phyloP scores from a whole-genome alignment of 2,888 invertebrate genomes.

The Drosophila colorata region DNA sequence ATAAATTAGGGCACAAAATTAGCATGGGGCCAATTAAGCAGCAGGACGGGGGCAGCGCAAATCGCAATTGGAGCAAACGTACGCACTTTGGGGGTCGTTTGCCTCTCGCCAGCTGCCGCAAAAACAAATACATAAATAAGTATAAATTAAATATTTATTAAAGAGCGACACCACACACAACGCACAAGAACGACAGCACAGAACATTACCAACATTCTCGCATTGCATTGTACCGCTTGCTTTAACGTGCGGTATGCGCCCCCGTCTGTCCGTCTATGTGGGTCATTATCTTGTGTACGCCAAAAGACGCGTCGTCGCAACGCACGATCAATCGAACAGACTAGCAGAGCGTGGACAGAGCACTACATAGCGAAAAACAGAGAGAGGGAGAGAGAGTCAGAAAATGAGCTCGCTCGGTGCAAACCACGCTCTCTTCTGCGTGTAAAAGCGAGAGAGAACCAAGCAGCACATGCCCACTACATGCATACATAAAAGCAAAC shows the following conservation, averaged over 20 bases:
- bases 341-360: constrained; percentile 4
- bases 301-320: constrained; percentile 45
- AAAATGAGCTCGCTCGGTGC: too few species aligned
- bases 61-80: constrained; percentile 40
- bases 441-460: background rate
- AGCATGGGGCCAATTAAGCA: constrained; percentile 56
- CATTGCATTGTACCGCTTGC: constrained; percentile 53
- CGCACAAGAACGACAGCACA: constrained; percentile 4
- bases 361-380: background rate
- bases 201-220: constrained; percentile 20
- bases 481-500: constrained; percentile 1
- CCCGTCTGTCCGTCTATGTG: constrained; percentile 54
- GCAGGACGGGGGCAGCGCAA: constrained; percentile 1
- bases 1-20: constrained; percentile 64
- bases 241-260: constrained; percentile 55
- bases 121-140: constrained; percentile 27
- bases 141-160: constrained; percentile 49
- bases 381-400: background rate
- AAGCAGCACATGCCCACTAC: background rate
- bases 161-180: constrained; percentile 6
- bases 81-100: constrained; percentile 44
- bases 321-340: constrained; percentile 29
- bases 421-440: background rate
- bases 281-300: constrained; percentile 79
- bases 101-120: constrained; percentile 18